Evolutionary conservation across 2,888 invertebrate genomes (phyloP), one percentile per base, ranked within the genome.

Genomic region (Polyploca ridens): DNA sequence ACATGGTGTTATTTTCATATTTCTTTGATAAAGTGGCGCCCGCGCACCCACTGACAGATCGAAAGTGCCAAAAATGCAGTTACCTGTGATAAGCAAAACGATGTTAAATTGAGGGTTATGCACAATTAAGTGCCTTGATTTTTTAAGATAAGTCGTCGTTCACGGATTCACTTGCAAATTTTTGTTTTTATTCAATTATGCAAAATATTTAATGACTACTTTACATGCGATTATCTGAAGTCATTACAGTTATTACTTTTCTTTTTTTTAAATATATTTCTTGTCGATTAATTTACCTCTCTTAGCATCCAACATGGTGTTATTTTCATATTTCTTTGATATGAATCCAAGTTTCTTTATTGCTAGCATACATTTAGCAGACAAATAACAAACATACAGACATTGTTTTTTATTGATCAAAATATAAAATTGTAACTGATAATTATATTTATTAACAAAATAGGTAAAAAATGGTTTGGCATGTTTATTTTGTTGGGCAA

Each of bases 11-110:
- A 4, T 13, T 44, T 44, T 44, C 8, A 13, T 11, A 4, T 44
- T 44, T 8, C 4, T 13, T 44, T n/a, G n/a, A n/a, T n/a, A 76
- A 81, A 76, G 73, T 77, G 81, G 79, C 79, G 82, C 82, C 82
- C 54, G 54, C 54, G 16, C 54, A 54, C 19, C 72, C 68, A 71
- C 66, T 76, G 79, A 75, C 74, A 74, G 77, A 72, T 74, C 67
- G 71, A 72, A 64, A 68, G 75, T 67, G 76, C 66, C 75, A 79
- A 79, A 82, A 76, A 78, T 70, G 71, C 66, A 67, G 65, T 72
- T 73, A 16, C 73, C 70, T 63, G 66, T 65, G 62, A 69, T 71
- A 70, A 72, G 75, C 70, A 62, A 67, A 71, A 69, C 69, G 77
- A 69, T 68, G 66, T 68, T 67, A 73, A 77, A 78, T 79, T 79